A percentile compares a stretch with the other conserved stretches of the same genome.
These are phyloP conservation scores for Notothenia coriiceps DNA, from an alignment of 2,113 vertebrate species.

Conservation along the genomic window DNA sequence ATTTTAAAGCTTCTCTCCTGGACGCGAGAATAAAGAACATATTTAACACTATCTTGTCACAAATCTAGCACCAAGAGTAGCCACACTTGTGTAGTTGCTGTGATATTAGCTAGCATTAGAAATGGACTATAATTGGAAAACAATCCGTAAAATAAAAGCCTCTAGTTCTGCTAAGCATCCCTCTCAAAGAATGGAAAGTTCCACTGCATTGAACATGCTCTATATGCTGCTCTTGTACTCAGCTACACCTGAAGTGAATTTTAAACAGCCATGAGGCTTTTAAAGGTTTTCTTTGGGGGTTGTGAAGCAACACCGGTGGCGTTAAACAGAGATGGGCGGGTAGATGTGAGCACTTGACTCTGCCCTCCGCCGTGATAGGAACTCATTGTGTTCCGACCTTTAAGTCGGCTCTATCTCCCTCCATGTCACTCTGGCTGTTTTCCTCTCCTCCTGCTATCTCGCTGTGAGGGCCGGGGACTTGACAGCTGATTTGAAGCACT, in stretches of 20 bases:
- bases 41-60: too few relatives aligned
- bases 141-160: not conserved
- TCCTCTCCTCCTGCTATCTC: conserved; percentile 43
- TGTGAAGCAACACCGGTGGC: conserved; percentile 23
- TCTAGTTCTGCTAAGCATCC: too few relatives aligned
- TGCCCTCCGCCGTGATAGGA: conserved; percentile 66
- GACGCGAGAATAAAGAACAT: too few relatives aligned
- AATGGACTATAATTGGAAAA: not conserved
- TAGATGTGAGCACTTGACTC: conserved; percentile 68
- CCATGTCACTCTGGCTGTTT: conserved; percentile 32
- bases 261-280: not conserved
- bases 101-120: not conserved
- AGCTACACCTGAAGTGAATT: conserved; percentile 2
- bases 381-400: conserved; percentile 75
- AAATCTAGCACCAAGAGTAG: not conserved
- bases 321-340: conserved; percentile 36
- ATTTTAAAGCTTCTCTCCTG: too few relatives aligned
- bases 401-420: conserved; percentile 65
- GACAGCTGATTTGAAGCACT: conserved; percentile 58
- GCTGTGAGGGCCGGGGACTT: conserved; percentile 37
- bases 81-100: not conserved
- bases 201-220: not conserved
- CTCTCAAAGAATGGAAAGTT: not conserved
- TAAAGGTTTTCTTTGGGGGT: conserved; percentile 34
- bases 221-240: not conserved